Conservation (phyloP, 37 sponge, comb jelly and placozoan species). For the Mnemiopsis leidyi region DNA sequence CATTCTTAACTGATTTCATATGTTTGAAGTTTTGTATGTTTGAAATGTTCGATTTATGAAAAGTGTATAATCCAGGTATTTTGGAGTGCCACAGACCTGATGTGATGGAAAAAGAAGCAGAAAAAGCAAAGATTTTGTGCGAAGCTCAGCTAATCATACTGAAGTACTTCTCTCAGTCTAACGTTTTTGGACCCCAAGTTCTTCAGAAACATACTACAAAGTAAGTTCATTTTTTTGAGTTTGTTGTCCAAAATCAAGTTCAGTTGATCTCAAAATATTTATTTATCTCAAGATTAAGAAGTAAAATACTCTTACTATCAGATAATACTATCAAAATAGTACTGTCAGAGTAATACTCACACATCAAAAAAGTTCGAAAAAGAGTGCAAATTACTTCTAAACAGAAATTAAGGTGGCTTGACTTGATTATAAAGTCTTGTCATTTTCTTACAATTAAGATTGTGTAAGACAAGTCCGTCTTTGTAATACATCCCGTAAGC, state of each 20-base stretch:
- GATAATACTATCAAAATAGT: no score
- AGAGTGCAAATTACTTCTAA: neutral
- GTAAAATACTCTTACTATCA: no score
- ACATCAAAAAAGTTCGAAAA: no score
- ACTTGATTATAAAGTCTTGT: neutral
- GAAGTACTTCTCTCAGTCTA: constrained; percentile 44
- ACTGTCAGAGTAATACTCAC: no score
- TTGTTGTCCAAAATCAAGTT: no score
- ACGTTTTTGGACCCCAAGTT: constrained; percentile 60
- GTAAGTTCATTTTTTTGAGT: constrained; percentile 28
- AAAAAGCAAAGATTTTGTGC: constrained; percentile 57
- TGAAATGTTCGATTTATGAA: no score
- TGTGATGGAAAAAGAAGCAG: constrained; percentile 52
- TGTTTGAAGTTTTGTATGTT: no score
- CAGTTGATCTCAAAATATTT: no score
- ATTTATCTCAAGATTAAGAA: no score
- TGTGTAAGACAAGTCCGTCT: neutral
- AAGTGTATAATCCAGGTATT: neutral
- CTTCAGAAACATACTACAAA: constrained; percentile 64
- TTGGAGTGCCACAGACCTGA: constrained; percentile 61
- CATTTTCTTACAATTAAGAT: neutral
- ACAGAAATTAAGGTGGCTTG: neutral
- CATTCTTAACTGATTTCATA: no score
- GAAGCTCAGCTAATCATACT: constrained; percentile 40
- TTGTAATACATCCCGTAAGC: neutral